Base-by-base conservation (phyloP, 2,113 vertebrate genomes). In the Phalacrocorax pelagicus region DNA sequence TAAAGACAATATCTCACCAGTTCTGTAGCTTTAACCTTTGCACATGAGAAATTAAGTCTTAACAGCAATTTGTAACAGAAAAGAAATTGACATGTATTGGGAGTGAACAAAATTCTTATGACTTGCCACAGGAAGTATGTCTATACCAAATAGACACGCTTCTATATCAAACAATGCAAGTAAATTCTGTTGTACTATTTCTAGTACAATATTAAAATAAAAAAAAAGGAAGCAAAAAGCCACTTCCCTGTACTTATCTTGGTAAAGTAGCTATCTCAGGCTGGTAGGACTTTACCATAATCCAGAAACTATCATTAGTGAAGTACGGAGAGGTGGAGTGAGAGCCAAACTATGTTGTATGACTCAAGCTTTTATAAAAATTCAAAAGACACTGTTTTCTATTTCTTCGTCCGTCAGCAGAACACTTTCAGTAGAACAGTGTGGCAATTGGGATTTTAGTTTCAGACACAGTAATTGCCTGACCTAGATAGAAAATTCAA, bases 401-500 rank as follows among this genome's bases (percentile, higher is more conserved):
- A 46, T 46, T 94, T 86, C 83, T 93, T 69, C 52, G 32, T 90
- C 69, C 1, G 5, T 86, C 90, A 86, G 87, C 87, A 91, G 44
- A 91, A 94, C 32, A 24, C 57, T 88, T 83, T 84, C 80, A 79
- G 63, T 17, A 71, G 62, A 93, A 70, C 49, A 66, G 54, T 27
- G n/a, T 26, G 26, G 49, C 94, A 96, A 90, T 13, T 75, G 38
- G 52, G 71, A 91, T 92, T 95, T 94, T 90, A 42, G 44, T 91
- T 74, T 79, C 51, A 88, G 85, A 95, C 69, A 57, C 47, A 80
- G 62, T 72, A 93, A 95, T 79, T 94, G 90, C 71, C 70, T 96
- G 93, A 95, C 94, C 92, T 88, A 95, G 65, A 91, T 54, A 85
- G 65, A 75, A 4, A 49, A 79, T 94, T 94, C 87, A 88, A 80